Base-by-base conservation (phyloP, 2,888 invertebrate genomes). In the Lysandra coridon region DNA sequence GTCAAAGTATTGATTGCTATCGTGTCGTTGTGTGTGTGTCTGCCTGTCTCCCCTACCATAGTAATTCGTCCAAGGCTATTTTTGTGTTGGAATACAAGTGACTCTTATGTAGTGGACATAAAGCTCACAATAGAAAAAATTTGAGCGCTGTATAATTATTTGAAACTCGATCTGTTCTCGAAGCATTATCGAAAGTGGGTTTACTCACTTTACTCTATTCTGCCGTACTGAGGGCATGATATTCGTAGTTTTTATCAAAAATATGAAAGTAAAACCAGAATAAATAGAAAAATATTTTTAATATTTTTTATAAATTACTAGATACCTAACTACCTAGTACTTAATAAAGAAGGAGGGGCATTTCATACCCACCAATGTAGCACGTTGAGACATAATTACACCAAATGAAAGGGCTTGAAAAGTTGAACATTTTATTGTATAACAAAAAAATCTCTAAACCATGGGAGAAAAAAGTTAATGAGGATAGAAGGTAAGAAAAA, bases 21-120 rank as follows among this genome's bases (percentile, higher is more conserved):
- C 75, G 75, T 75, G 23, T 75, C 75, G 75, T 73, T 73, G 73
- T 40, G 73, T 40, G 64, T 64, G 64, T 64, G 30, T n/a, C 62
- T 23, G 62, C n/a, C 23, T 62, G 23, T 57, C 12, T 49, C 57
- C 57, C 57, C 57, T 57, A 57, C 57, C 14, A 57, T 14, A 14
- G 14, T 14, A 53, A 14, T 57, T 57, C 14, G 57, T 17, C 57
- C 57, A 49, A 49, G 57, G 57, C 17, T 57, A 57, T 57, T 57
- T 57, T 57, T 14, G 57, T 4, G 17, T 57, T 17, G 17, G 17
- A 14, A 57, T 57, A 17, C 4, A 57, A 17, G 17, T 57, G 57
- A 57, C 57, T 57, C 57, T 57, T 57, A 57, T 57, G 57, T 17
- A 4, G 17, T 17, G 4, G 17, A 17, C 4, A 57, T 57, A 57